Evolutionary conservation across 2,888 invertebrate species (phyloP).

Genomic region (Dyspetes luteomarginatus): DNA sequence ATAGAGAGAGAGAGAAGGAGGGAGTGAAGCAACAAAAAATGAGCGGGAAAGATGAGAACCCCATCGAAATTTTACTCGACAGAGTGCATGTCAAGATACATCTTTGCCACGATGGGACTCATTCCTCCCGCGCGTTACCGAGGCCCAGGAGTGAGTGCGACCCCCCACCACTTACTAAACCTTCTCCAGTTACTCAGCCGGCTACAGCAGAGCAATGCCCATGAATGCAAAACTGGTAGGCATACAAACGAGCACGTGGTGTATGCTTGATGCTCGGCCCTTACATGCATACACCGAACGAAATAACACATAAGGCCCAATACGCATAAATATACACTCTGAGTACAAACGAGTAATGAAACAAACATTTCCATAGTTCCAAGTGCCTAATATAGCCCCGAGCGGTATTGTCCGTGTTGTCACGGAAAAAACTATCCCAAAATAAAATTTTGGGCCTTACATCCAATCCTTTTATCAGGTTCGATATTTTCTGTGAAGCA

Average conservation of each 20-base stretch:
- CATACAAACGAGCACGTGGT: constrained; percentile 25
- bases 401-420: constrained; percentile 27
- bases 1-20: not conserved
- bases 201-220: constrained; percentile 54
- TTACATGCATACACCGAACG: constrained; percentile 15
- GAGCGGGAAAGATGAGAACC: constrained; percentile 38
- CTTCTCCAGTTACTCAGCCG: constrained; percentile 69
- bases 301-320: constrained; percentile 21
- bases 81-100: constrained; percentile 2
- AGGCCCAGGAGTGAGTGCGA: not conserved
- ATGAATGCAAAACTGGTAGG: constrained; percentile 24
- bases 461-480: no score
- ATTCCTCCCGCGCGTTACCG: constrained; percentile 38
- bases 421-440: constrained; percentile 54
- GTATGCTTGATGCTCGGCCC: constrained; percentile 35
- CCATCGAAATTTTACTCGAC: constrained; percentile 53
- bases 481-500: no score
- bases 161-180: constrained; percentile 38
- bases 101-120: constrained; percentile 29
- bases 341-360: constrained; percentile 71
- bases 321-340: not conserved
- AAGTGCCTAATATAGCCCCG: constrained; percentile 52
- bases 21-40: not conserved
- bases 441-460: constrained; percentile 65
- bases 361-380: constrained; percentile 71